Conservation (phyloP, 2,888 invertebrate genomes). For the Camponotus fellah region DNA sequence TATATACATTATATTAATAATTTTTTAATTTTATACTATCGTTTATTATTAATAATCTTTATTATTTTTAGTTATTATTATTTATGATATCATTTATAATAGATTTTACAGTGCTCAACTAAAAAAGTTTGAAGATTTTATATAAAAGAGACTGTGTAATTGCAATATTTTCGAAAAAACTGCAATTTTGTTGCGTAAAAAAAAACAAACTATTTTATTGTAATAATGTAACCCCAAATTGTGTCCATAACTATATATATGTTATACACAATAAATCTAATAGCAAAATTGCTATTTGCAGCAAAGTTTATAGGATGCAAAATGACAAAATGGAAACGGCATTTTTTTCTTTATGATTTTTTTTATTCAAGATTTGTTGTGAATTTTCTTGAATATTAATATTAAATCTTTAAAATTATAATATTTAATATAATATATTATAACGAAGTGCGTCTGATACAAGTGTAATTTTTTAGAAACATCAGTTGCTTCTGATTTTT, state of each 20-base stretch:
- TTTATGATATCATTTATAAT: background rate
- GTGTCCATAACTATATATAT: background rate
- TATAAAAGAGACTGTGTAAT: background rate
- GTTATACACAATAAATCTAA: background rate
- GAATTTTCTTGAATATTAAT: background rate
- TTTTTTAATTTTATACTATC: background rate
- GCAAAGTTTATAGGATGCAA: background rate
- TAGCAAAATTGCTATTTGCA: constrained; percentile 7
- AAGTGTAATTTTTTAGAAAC: constrained; percentile 24
- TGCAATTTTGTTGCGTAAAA: background rate
- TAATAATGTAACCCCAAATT: background rate
- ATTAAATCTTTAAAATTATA: background rate
- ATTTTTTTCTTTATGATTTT: background rate
- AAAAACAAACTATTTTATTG: background rate
- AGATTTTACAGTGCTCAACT: background rate
- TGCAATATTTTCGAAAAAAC: background rate
- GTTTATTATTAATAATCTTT: background rate
- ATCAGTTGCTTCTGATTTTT: background rate
- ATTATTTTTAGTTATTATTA: constrained; percentile 2
- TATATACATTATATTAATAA: background rate
- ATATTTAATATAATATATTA: background rate
- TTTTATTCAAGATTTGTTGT: background rate
- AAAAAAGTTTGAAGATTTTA: background rate
- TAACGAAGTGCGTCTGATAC: background rate
- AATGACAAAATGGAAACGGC: background rate